Conservation (phyloP, 2,888 invertebrate genomes). For the Xanthia togata region DNA sequence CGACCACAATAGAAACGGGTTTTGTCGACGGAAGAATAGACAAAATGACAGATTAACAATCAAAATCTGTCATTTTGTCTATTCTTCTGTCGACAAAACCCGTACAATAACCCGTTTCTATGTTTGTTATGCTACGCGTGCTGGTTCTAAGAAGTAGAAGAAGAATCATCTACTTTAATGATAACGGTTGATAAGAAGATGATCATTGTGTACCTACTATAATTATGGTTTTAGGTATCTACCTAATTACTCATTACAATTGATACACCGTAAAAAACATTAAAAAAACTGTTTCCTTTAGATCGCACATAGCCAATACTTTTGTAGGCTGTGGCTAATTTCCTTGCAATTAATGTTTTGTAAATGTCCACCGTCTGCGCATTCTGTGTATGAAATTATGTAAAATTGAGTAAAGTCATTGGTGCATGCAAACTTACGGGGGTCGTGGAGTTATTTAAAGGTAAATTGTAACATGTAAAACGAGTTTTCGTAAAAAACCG, state of each 20-base stretch:
- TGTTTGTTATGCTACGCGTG: no score
- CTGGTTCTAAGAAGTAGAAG: no score
- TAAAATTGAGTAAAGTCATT: background rate
- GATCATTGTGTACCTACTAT: no score
- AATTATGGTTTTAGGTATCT: background rate
- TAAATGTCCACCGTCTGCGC: background rate
- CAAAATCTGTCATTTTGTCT: no score
- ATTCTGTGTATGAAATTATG: background rate
- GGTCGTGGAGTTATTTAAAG: background rate
- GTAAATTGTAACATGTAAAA: background rate
- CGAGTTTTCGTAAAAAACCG: background rate
- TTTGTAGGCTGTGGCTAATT: background rate
- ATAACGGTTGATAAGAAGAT: no score
- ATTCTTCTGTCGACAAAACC: no score
- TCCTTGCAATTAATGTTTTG: background rate
- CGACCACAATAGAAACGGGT: no score
- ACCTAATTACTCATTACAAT: background rate
- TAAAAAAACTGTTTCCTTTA: background rate
- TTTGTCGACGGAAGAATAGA: no score
- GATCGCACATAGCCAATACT: background rate
- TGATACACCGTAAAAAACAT: background rate
- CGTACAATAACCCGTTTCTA: no score
- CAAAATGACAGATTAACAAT: no score
- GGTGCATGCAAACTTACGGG: background rate
- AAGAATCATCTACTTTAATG: no score